Conservation (phyloP, 2,888 invertebrate species). For the Sepiola atlantica region DNA sequence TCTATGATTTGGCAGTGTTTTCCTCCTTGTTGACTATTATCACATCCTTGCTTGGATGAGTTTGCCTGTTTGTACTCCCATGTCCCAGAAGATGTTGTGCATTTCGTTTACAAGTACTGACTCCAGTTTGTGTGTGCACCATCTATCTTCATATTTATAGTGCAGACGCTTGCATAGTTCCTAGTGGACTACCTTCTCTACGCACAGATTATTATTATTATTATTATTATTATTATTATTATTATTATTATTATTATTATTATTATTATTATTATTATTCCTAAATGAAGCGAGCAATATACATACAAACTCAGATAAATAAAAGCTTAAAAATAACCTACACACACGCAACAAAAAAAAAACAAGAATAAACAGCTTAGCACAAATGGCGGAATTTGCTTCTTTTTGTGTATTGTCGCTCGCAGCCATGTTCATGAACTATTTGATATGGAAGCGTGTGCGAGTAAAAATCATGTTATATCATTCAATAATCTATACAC, state of each 20-base stretch:
- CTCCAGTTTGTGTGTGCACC: no score
- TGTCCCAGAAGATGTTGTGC: no score
- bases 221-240: neutral
- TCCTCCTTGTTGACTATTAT: no score
- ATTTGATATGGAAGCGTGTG: neutral
- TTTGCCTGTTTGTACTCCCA: no score
- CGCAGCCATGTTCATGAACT: neutral
- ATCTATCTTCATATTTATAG: no score
- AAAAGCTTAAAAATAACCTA: neutral
- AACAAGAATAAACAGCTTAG: neutral
- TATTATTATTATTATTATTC: neutral
- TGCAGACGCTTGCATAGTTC: no score
- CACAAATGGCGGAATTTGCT: neutral
- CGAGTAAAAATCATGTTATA: neutral
- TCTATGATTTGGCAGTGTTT: no score
- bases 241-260: neutral
- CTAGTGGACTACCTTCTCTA: no score
- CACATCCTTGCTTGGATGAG: no score
- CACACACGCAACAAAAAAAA: neutral
- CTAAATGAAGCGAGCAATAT: neutral
- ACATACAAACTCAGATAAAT: neutral
- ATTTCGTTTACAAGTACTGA: no score
- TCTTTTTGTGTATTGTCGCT: neutral
- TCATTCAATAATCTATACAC: slow-evolving; percentile 32
- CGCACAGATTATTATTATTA: no score